Evolutionary conservation across 2,888 invertebrate species (phyloP), one percentile per base, ranked within the genome.

Genomic region (Sminthurinus aureus): DNA sequence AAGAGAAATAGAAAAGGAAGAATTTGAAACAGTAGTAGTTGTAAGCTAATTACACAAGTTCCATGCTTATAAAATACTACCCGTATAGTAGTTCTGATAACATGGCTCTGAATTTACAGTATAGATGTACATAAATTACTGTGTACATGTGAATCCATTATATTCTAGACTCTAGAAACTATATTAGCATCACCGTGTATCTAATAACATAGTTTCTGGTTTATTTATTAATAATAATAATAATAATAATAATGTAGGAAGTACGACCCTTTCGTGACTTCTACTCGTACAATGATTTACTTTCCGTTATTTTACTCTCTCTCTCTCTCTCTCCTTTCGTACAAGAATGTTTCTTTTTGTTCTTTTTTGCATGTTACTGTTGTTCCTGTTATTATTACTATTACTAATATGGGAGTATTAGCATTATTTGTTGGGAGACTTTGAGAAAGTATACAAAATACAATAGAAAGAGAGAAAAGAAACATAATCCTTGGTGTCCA

Each of bases 231-330:
- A 38, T 79, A 79, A 79, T 79, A 67, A 79, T 51, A 76, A 24
- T 69, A 71, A 38, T 69, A 71, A 71, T 38, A 18, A 38, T 50
- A 51, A 12, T 58, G 64, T 58, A 52, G 78, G 67, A 66, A 79
- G 79, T 66, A 24, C 22, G 22, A 18, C 66, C 52, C 73, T 81
- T 81, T 81, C 80, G 80, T 81, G 80, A 81, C 80, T 71, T 8
- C 13, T 22, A 71, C 79, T 81, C 73, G 69, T 73, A 50, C 15
- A 51, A 51, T 81, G 80, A 81, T 81, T 81, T 81, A 81, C 66
- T 79, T 79, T 79, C 67, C 9, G 38, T 50, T 71, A 24, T 11
- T 71, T 71, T 71, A 24, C 75, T 76, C 52, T 51, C 20, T 52
- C 52, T 51, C 52, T 76, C 58, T 18, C 51, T 18, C 52, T n/a